These are phyloP conservation scores for Mormyrops attenuatus DNA, from an alignment of 2,797 vertebrate genomes.

Conservation along the genomic window DNA sequence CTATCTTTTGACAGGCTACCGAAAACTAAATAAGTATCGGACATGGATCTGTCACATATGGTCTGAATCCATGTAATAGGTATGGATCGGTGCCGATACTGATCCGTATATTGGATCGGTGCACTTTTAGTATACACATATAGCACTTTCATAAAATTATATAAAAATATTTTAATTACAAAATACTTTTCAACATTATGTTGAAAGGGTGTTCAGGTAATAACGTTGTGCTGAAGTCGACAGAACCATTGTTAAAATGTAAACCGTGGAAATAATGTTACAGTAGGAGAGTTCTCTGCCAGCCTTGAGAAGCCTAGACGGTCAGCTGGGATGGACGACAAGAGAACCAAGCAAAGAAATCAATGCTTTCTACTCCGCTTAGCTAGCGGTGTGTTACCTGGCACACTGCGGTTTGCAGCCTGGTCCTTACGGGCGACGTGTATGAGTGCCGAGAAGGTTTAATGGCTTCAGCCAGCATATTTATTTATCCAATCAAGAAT, in stretches of 20 bases:
- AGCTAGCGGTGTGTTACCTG: neutral
- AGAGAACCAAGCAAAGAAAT: neutral
- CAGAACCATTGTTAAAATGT: neutral
- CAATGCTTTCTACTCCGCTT: neutral
- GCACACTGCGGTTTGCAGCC: neutral
- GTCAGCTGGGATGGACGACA: neutral
- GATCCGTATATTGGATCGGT: neutral
- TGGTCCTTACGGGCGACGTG: neutral
- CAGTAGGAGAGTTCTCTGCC: neutral
- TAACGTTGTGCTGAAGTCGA: neutral
- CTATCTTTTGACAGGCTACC: neutral
- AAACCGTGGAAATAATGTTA: neutral
- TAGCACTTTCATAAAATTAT: neutral
- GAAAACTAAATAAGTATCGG: neutral
- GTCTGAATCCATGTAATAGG: neutral
- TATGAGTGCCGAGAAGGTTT: neutral
- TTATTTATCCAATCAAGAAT: neutral
- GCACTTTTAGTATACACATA: neutral
- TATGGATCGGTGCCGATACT: neutral
- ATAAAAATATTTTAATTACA: neutral
- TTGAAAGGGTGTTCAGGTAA: neutral
- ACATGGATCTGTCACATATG: neutral
- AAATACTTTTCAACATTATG: neutral
- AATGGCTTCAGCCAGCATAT: neutral
- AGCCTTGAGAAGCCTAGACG: neutral